These are phyloP conservation scores for Nerophis lumbriciformis DNA, from an alignment of 2,113 vertebrate genomes.

Conservation along the genomic window DNA sequence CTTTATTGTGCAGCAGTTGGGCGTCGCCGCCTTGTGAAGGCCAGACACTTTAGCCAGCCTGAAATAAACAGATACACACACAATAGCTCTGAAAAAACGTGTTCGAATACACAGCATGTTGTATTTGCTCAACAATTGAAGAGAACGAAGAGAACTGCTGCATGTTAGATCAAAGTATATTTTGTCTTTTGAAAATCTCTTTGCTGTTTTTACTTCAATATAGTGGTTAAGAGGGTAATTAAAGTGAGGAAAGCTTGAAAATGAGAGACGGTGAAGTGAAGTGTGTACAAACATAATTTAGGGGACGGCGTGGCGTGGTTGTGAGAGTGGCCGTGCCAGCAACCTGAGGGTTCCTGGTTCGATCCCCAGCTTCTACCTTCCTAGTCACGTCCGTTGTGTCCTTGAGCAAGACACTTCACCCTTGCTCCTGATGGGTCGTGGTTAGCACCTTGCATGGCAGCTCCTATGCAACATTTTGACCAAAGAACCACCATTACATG, in stretches of 20 bases:
- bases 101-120: not conserved
- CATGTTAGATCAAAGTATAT: not conserved
- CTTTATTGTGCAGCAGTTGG: constrained; percentile 17
- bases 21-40: constrained; percentile 1
- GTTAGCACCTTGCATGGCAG: too few relatives aligned
- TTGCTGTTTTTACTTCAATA: constrained; percentile 17
- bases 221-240: constrained; percentile 46
- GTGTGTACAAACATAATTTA: too few relatives aligned
- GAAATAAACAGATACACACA: constrained; percentile 1
- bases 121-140: not conserved
- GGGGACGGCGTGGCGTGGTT: too few relatives aligned
- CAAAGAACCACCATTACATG: too few relatives aligned
- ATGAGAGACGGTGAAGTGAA: constrained; percentile 63
- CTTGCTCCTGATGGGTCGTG: too few relatives aligned
- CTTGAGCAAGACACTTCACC: too few relatives aligned
- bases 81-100: not conserved
- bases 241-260: constrained; percentile 40
- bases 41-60: not conserved
- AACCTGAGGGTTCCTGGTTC: too few relatives aligned
- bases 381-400: too few relatives aligned
- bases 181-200: not conserved
- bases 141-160: not conserved
- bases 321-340: too few relatives aligned
- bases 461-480: too few relatives aligned
- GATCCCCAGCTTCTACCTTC: too few relatives aligned